Evolutionary conservation across 2,888 invertebrate species (phyloP).

Genomic region (Habroteleia sp.): DNA sequence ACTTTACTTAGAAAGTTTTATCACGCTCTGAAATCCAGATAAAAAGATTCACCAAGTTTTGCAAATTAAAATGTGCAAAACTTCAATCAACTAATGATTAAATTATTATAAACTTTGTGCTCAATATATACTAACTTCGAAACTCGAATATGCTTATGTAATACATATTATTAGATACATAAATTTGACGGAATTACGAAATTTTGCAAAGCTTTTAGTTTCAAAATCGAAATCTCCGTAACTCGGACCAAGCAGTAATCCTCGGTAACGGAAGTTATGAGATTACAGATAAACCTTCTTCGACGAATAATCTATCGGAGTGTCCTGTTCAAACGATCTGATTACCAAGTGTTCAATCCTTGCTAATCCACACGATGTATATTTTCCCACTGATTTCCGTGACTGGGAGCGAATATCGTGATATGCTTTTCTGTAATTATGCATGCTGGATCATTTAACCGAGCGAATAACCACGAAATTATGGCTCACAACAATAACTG

Average conservation of each 20-base stretch:
- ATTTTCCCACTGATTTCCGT: conserved; percentile 22
- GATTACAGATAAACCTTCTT: conserved; percentile 30
- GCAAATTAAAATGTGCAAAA: no score
- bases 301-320: conserved; percentile 18
- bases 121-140: no score
- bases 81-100: no score
- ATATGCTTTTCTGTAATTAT: conserved; percentile 38
- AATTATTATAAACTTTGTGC: no score
- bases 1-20: no score
- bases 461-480: conserved; percentile 9
- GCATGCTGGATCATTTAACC: conserved; percentile 27
- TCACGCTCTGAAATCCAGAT: no score
- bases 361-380: conserved; percentile 34
- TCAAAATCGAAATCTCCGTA: background rate
- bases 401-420: conserved; percentile 33
- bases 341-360: conserved; percentile 27
- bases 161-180: no score
- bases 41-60: no score
- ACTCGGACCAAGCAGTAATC: background rate
- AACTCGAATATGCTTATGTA: no score
- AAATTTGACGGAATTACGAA: no score
- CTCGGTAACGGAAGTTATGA: conserved; percentile 12
- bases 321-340: conserved; percentile 18
- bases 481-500: conserved; percentile 10
- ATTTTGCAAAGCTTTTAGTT: background rate